Percentiles rank a stretch among this genome's conserved stretches.
Evolutionary conservation across 2,888 invertebrate genomes (phyloP).

Genomic region (Venusia cambrica): DNA sequence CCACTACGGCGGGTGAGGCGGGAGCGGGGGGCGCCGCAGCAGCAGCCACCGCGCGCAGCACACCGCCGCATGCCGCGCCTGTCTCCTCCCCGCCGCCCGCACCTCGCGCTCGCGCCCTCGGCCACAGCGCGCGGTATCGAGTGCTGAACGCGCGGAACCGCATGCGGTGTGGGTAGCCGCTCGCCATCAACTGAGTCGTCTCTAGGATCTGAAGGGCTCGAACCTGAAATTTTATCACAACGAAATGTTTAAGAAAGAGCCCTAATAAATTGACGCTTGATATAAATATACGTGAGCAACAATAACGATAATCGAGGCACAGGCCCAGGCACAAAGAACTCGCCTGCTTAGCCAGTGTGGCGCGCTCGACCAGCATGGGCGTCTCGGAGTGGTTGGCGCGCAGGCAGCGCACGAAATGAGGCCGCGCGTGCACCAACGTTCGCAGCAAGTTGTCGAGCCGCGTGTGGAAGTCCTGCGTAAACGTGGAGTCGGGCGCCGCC

Average conservation of each 20-base stretch:
- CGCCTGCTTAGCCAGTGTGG: conserved; percentile 91
- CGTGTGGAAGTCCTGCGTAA: conserved; percentile 97
- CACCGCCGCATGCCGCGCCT: conserved; percentile 83
- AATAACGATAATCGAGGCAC: too few species aligned
- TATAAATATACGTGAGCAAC: too few species aligned
- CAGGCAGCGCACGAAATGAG: conserved; percentile 96
- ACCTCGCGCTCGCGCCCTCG: conserved; percentile 85
- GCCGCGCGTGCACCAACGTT: conserved; percentile 94
- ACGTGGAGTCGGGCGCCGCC: conserved; percentile 92
- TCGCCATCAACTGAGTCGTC: conserved; percentile 97
- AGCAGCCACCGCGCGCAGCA: conserved; percentile 88
- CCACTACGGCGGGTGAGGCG: conserved; percentile 82
- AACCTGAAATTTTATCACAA: conserved; percentile 77
- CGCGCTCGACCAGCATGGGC: conserved; percentile 91
- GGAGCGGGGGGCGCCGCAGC: conserved; percentile 89
- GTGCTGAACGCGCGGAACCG: conserved; percentile 95
- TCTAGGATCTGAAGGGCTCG: conserved; percentile 95
- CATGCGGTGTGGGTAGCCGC: conserved; percentile 97
- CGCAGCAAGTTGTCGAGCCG: conserved; percentile 94
- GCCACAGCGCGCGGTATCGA: conserved; percentile 91
- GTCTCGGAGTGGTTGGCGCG: conserved; percentile 92
- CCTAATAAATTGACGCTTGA: too few species aligned
- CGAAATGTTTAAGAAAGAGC: too few species aligned
- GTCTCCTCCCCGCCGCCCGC: conserved; percentile 84
- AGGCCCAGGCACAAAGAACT: too few species aligned